Evolutionary conservation across 2,888 invertebrate species (phyloP).

Genomic region (Panopea generosa): DNA sequence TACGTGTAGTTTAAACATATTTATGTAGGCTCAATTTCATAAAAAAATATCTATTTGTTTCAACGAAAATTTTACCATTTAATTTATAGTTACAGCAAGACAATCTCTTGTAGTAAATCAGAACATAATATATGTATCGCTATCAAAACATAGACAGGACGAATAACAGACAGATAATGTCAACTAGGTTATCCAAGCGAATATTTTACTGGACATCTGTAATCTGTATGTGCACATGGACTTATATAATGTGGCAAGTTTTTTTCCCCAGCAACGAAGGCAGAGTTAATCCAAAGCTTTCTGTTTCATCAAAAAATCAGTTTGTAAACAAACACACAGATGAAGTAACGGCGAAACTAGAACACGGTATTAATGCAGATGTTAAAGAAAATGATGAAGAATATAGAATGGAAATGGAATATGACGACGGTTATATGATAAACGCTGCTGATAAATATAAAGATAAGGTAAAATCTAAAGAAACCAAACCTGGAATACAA

Average conservation of each 20-base stretch:
- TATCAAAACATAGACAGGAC: too few relatives aligned
- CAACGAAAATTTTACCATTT: too few relatives aligned
- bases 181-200: conserved; percentile 1
- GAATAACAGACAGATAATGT: too few relatives aligned
- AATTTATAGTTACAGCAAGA: too few relatives aligned
- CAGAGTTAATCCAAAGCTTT: neutral
- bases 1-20: too few relatives aligned
- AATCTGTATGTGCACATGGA: conserved; percentile 20
- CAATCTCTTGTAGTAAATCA: too few relatives aligned
- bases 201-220: conserved; percentile 9
- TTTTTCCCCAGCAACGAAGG: neutral
- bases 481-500: neutral
- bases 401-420: neutral
- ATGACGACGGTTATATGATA: neutral
- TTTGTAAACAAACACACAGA: too few relatives aligned
- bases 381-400: neutral
- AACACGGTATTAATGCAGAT: neutral
- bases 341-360: too few relatives aligned
- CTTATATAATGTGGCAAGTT: neutral
- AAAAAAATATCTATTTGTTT: too few relatives aligned
- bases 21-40: too few relatives aligned
- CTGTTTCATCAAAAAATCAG: too few relatives aligned
- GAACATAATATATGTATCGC: too few relatives aligned
- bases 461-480: neutral
- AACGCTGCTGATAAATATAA: neutral